Conservation (phyloP, 1,140 invertebrate species). For the Brachionus manjavacas region DNA sequence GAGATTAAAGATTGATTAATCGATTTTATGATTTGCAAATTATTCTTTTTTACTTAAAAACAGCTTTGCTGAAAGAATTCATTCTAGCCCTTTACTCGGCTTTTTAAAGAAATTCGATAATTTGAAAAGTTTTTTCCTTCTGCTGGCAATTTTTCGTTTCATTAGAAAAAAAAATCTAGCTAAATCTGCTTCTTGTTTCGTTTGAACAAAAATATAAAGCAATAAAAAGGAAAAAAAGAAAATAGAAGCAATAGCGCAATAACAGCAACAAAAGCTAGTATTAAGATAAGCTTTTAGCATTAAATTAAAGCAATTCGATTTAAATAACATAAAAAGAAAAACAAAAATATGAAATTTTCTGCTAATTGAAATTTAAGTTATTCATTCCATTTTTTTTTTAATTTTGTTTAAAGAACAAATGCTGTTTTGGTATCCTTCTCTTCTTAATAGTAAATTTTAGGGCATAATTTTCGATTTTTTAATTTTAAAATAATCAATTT, state of each 20-base stretch:
- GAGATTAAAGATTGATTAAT: not conserved
- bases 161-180: not conserved
- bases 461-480: too few relatives aligned
- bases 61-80: not conserved
- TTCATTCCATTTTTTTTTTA: not conserved
- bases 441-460: too few relatives aligned
- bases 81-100: not conserved
- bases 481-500: too few relatives aligned
- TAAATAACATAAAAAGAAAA: slow-evolving; percentile 4
- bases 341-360: not conserved
- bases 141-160: not conserved
- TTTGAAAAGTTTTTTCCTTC: not conserved
- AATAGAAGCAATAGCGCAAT: not conserved
- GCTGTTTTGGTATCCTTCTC: too few relatives aligned
- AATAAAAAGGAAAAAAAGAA: not conserved
- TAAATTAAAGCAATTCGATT: not conserved
- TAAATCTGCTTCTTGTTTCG: slow-evolving; percentile 2
- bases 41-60: not conserved
- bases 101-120: not conserved
- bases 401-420: not conserved
- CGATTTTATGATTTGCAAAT: not conserved
- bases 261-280: not conserved
- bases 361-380: not conserved
- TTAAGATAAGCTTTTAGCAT: slow-evolving; percentile 32
- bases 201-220: not conserved